Evolutionary conservation across 2,113 vertebrate species (phyloP).

Genomic region (Tylochromis polylepis): DNA sequence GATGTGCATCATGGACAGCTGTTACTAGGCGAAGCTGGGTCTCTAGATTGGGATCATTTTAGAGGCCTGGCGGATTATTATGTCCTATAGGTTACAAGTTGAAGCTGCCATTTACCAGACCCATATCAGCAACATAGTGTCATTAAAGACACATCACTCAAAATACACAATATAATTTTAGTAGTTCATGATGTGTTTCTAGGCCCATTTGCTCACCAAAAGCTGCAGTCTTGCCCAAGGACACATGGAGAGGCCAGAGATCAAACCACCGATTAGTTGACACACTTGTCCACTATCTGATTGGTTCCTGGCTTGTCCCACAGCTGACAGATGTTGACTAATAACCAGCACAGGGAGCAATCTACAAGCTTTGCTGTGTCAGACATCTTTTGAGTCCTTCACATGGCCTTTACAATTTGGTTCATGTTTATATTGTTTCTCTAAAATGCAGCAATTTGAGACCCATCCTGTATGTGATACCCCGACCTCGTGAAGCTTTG

Average conservation of each 20-base stretch:
- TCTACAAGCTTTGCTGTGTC: not conserved
- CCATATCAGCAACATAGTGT: not conserved
- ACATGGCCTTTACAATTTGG: not conserved
- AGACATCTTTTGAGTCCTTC: not conserved
- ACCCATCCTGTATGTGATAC: not conserved
- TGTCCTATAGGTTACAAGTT: not conserved
- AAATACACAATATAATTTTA: not conserved
- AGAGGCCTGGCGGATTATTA: not conserved
- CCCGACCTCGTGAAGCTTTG: not conserved
- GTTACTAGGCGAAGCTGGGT: not conserved
- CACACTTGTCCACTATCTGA: not conserved
- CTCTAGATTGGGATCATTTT: not conserved
- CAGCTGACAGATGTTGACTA: accelerated
- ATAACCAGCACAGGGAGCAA: not conserved
- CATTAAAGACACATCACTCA: not conserved
- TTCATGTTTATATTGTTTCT: not conserved
- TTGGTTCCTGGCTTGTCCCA: not conserved
- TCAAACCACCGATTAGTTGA: not conserved
- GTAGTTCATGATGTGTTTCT: not conserved
- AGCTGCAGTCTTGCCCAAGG: not conserved
- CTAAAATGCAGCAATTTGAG: not conserved
- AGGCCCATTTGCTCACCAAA: not conserved
- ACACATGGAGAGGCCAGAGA: not conserved
- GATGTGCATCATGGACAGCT: not conserved
- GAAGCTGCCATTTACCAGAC: not conserved